Evolutionary conservation across 1,140 invertebrate genomes (phyloP), one percentile per base, ranked within the genome.

Genomic region (Nixonia krombeini): DNA sequence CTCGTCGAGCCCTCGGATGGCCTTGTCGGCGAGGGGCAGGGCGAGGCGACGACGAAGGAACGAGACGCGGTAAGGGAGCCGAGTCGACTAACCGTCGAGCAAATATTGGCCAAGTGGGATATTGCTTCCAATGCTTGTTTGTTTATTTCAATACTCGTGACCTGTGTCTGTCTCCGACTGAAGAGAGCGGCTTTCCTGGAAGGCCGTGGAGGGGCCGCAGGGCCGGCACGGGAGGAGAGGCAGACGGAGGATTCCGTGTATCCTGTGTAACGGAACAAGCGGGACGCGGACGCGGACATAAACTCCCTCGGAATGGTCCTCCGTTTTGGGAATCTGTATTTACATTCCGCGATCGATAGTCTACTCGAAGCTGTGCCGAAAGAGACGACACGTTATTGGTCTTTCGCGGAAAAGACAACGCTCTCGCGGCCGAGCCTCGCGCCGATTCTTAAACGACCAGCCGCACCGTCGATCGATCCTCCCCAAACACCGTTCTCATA

Each of bases 91-190:
- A 85, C 81, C 81, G 75, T 81, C 81, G 74, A 66, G 73, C 78
- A 84, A 85, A 85, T 85, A 84, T 85, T 85, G 80, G 83, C 81
- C 76, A 72, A 83, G 81, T 78, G 78, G 81, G 82, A 85, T 85
- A 85, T 84, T 85, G 83, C 83, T 83, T 80, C 80, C 79, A 75
- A 83, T 83, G 79, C 76, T 75, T 84, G 80, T 84, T 82, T 84
- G 79, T 84, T 82, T 83, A 82, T 83, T 80, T 82, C 80, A 78
- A 83, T 83, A 75, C 76, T 44, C 75, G 70, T 79, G 79, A 80
- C 78, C 59, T 47, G 45, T 33, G 38, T 52, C 40, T 41, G 31
- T 57, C 51, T 55, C 55, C 28, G 10, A 59, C 51, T 26, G 35
- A 44, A 50, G 35, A 50, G 37, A 31, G 9, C 41, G 52, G 41